Evolutionary conservation across 2,888 invertebrate genomes (phyloP).

Genomic region (Leptopterna dolabrata): DNA sequence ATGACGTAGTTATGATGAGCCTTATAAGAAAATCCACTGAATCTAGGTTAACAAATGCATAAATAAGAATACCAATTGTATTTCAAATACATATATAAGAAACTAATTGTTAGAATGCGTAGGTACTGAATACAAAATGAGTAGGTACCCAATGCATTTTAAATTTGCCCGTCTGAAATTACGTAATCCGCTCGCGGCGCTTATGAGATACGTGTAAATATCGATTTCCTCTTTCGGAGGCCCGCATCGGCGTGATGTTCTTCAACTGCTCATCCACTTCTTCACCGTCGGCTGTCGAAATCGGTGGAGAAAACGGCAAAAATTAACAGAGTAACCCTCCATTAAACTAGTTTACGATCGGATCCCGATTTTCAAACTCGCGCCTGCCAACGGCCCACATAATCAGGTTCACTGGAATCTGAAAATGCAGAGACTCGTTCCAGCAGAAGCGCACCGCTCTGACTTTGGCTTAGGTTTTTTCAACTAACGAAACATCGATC

Average conservation of each 20-base stretch:
- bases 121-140: too few relatives aligned
- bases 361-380: background rate
- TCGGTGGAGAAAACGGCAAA: background rate
- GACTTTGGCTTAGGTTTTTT: too few relatives aligned
- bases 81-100: too few relatives aligned
- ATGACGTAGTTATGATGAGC: background rate
- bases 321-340: background rate
- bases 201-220: background rate
- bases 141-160: background rate
- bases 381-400: background rate
- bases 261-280: background rate
- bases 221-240: background rate
- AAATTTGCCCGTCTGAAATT: background rate
- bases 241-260: background rate
- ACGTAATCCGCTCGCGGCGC: background rate
- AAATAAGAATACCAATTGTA: too few relatives aligned
- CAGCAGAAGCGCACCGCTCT: too few relatives aligned
- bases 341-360: conserved; percentile 18
- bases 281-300: background rate
- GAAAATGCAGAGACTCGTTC: background rate
- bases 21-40: background rate
- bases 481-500: too few relatives aligned
- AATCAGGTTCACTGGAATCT: background rate
- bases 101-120: too few relatives aligned
- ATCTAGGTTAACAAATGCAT: background rate